Percentiles rank a stretch among this genome's conserved stretches.
Conservation (phyloP, 2,797 vertebrate species). For the Aratinga solstitialis region DNA sequence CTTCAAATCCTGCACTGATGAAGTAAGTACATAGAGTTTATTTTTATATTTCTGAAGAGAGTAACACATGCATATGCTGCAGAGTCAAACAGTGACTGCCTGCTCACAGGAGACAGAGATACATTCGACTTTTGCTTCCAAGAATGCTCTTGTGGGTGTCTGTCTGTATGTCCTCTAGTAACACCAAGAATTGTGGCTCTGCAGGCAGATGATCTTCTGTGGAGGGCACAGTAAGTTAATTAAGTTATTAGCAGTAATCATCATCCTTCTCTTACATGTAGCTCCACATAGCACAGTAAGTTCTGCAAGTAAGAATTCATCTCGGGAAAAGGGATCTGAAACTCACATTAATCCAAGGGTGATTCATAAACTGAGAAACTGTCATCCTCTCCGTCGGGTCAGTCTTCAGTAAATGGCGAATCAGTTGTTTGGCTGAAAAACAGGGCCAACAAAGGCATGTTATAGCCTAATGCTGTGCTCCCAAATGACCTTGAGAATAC, state of each 20-base stretch:
- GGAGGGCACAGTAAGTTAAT: conserved; percentile 2
- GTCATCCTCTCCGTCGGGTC: conserved; percentile 96
- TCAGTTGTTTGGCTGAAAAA: conserved; percentile 89
- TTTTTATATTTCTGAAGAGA: conserved; percentile 57
- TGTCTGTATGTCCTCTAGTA: conserved; percentile 3
- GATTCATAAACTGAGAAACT: conserved; percentile 94
- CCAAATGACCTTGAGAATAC: background rate
- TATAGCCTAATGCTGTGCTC: background rate
- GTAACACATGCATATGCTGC: conserved; percentile 46
- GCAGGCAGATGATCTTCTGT: background rate
- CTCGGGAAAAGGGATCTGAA: background rate
- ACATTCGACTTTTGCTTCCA: background rate
- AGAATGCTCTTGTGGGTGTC: background rate
- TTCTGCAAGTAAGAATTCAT: background rate
- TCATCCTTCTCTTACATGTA: background rate
- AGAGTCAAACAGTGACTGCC: conserved; percentile 48
- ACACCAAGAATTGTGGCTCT: conserved; percentile 15
- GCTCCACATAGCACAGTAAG: background rate
- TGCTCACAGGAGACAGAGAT: conserved; percentile 14
- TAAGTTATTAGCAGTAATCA: background rate
- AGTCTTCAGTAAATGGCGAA: conserved; percentile 92
- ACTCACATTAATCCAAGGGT: conserved; percentile 96
- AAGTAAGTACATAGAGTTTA: conserved; percentile 61
- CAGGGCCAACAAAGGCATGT: background rate
- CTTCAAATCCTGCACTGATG: conserved; percentile 54